Base-by-base conservation (phyloP, 92 coral and sea anemone genomes). In the Siderastrea radians region DNA sequence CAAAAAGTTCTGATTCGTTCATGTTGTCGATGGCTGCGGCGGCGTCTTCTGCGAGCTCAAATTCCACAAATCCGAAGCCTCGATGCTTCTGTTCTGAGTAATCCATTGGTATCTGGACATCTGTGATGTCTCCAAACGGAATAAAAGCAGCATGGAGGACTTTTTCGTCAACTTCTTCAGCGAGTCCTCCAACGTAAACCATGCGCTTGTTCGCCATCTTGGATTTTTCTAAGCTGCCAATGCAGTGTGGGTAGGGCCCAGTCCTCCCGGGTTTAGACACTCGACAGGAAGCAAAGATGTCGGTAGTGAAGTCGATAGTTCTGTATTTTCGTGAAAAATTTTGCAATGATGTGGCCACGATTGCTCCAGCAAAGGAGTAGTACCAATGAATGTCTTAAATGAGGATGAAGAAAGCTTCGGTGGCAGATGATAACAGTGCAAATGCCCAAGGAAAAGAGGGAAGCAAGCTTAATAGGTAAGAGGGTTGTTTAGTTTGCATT, bases 151-250 rank as follows among this genome's bases (percentile, higher is more conserved):
- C 99, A 82, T 98, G 99, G 66, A 98, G 98, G 47, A 94, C 98
- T 74, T 98, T 98, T 90, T 98, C 99, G 89, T 98, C 99, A 9
- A 98, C 99, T 96, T 98, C 99, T 94, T 98, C 99, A 9, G 99
- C 99, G 53, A 98, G 88, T 53, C 99, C 99, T 19, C 99, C 99
- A 82, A 98, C 99, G 91, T 98, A 98, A 50, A 85, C 98, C 71
- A 98, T 91, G 82, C 99, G 99, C 85, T 98, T 98, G 98, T 92
- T 95, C 98, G 99, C 99, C 99, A 98, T 97, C 80, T 95, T 97
- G 96, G 89, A 83, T 82, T 49, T 70, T 60, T 26, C 6, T 14
- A 7, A 17, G 49, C 68, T 19, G 68, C 55, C 84, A 85, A 63
- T 43, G 96, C 85, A 75, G 65, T 17, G 59, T 85, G 96, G 98